A percentile compares a stretch with the other conserved stretches of the same genome.
Evolutionary conservation across 2,888 invertebrate genomes (phyloP).

Genomic region (Andrena trimmerana): DNA sequence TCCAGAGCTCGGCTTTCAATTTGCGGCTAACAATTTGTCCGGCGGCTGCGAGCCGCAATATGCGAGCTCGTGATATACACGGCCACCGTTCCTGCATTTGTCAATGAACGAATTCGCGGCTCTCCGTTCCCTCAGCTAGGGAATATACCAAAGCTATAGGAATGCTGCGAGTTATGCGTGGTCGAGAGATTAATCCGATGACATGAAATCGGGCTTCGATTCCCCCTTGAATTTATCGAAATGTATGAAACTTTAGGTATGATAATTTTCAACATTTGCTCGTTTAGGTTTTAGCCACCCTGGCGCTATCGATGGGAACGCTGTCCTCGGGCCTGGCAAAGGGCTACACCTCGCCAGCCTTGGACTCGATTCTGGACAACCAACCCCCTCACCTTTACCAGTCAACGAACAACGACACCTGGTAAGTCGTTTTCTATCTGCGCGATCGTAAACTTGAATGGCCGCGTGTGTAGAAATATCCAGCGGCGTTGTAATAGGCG

Average conservation of each 20-base stretch:
- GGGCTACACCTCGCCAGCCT: slow-evolving; percentile 93
- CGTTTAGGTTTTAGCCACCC: slow-evolving; percentile 90
- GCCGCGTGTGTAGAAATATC: not conserved
- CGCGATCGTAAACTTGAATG: not conserved
- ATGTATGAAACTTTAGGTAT: too few species aligned
- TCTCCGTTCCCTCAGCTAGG: not conserved
- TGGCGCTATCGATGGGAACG: slow-evolving; percentile 92
- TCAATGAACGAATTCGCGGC: slow-evolving; percentile 37
- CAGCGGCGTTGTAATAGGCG: not conserved
- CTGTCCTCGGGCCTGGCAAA: slow-evolving; percentile 93
- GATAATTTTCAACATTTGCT: slow-evolving; percentile 24
- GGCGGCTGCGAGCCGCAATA: slow-evolving; percentile 50
- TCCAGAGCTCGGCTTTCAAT: slow-evolving; percentile 79
- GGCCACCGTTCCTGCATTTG: slow-evolving; percentile 27
- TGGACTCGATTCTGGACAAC: slow-evolving; percentile 91
- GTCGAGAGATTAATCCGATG: not conserved
- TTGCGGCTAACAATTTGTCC: slow-evolving; percentile 81
- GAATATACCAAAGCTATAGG: not conserved
- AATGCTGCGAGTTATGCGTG: too few species aligned
- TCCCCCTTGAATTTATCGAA: too few species aligned
- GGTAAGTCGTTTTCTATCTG: slow-evolving; percentile 70
- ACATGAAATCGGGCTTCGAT: not conserved
- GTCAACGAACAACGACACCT: slow-evolving; percentile 81
- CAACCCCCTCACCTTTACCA: slow-evolving; percentile 84
- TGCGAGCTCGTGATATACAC: slow-evolving; percentile 45